Percentiles rank a stretch among this genome's conserved stretches.
These are phyloP conservation scores for Halisarca cf. caerulea DNA, from an alignment of 37 sponge, comb jelly and placozoan genomes.

Conservation along the genomic window DNA sequence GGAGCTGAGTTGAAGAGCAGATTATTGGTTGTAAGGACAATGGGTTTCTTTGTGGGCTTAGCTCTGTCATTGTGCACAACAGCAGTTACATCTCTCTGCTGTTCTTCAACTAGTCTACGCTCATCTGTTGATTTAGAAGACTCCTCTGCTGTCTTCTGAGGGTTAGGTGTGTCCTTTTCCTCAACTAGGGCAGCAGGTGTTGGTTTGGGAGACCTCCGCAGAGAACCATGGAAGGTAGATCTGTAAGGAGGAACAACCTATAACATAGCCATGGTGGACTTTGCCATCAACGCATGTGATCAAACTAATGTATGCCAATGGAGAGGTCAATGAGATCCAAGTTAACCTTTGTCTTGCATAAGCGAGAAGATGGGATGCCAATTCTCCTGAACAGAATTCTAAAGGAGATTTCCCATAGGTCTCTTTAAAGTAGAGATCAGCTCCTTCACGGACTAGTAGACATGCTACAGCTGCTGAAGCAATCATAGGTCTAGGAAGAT, in stretches of 20 bases:
- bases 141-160: not conserved
- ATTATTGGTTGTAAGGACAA: too few relatives aligned
- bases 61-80: too few relatives aligned
- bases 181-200: not conserved
- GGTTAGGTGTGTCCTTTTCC: not conserved
- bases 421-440: conserved; percentile 35
- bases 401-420: not conserved
- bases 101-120: too few relatives aligned
- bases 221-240: conserved; percentile 25
- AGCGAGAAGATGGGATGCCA: not conserved
- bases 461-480: conserved; percentile 64
- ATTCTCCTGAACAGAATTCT: not conserved
- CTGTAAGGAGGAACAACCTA: too few relatives aligned
- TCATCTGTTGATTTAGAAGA: not conserved
- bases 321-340: too few relatives aligned
- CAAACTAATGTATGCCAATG: too few relatives aligned
- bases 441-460: conserved; percentile 87
- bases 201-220: conserved; percentile 1
- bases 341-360: not conserved
- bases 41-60: too few relatives aligned
- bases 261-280: too few relatives aligned
- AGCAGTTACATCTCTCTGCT: too few relatives aligned
- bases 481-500: not conserved
- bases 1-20: not conserved
- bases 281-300: too few relatives aligned